Conservation (phyloP, 2,888 invertebrate genomes). For the Enoplolaimus lenunculus region DNA sequence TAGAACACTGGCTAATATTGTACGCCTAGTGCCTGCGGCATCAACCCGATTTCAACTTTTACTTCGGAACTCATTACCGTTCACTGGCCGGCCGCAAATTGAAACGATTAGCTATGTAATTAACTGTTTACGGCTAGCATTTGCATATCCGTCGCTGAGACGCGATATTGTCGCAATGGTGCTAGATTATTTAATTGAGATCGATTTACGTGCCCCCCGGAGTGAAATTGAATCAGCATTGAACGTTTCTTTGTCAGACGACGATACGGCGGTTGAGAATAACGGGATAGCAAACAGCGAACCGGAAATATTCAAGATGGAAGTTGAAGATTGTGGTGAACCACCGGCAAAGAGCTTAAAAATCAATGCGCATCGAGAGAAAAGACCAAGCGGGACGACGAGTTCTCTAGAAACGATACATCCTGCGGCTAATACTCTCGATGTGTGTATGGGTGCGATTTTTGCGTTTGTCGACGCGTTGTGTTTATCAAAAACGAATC, state of each 20-base stretch:
- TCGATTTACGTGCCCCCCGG: slow-evolving; percentile 1
- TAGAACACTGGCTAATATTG: neutral
- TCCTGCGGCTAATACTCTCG: neutral
- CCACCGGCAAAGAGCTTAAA: too few relatives aligned
- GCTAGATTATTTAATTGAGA: neutral
- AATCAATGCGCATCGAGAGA: neutral
- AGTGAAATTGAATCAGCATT: neutral
- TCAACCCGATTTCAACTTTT: neutral
- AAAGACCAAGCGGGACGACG: too few relatives aligned
- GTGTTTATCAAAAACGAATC: neutral
- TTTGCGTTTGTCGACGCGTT: neutral
- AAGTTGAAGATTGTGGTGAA: too few relatives aligned
- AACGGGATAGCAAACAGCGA: neutral
- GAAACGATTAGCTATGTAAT: neutral
- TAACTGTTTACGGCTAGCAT: too few relatives aligned
- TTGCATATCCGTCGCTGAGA: neutral
- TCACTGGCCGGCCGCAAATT: neutral
- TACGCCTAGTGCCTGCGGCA: neutral
- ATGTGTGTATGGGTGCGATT: neutral
- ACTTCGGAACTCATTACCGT: slow-evolving; percentile 9
- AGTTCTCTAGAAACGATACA: neutral
- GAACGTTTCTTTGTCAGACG: neutral
- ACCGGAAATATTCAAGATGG: neutral
- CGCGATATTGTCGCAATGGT: slow-evolving; percentile 1
- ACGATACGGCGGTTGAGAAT: too few relatives aligned